phyloP scores from a whole-genome alignment of 2,113 vertebrate genomes.

The Copsychus sechellarum region DNA sequence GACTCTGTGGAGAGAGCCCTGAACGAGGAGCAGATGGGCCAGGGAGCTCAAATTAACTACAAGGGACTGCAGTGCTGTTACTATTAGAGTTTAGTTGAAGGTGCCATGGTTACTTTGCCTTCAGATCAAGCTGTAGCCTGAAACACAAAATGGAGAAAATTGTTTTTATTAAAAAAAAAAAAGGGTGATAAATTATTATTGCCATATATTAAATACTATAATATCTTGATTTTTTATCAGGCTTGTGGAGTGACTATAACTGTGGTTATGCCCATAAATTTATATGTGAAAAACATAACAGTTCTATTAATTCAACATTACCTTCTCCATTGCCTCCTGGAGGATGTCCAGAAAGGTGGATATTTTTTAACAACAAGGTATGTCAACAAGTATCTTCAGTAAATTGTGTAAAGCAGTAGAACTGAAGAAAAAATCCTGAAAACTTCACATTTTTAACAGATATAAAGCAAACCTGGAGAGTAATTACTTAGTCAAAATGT shows the following conservation, averaged over 20 bases:
- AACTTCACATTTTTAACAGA: rapidly evolving
- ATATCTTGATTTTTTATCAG: conserved; percentile 46
- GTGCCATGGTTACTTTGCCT: background rate
- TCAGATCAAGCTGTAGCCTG: background rate
- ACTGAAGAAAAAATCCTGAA: background rate
- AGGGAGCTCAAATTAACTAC: background rate
- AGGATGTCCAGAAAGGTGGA: conserved; percentile 86
- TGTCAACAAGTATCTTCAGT: background rate
- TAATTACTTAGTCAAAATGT: background rate
- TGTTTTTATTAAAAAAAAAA: background rate
- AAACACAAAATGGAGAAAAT: background rate
- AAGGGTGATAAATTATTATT: background rate
- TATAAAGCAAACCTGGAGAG: background rate
- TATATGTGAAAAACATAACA: conserved; percentile 84
- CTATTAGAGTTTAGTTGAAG: background rate
- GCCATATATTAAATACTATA: background rate
- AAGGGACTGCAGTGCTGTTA: background rate
- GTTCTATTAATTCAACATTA: conserved; percentile 77
- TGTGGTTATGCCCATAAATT: conserved; percentile 82
- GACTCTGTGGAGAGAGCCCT: background rate
- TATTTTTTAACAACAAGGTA: conserved; percentile 84
- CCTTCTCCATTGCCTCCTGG: conserved; percentile 70
- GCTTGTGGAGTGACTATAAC: conserved; percentile 92
- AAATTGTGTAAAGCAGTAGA: background rate
- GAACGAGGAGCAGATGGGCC: background rate